A percentile compares a stretch with the other conserved stretches of the same genome.
Conservation (phyloP, 2,888 invertebrate genomes). For the Neoitamus cyanurus region DNA sequence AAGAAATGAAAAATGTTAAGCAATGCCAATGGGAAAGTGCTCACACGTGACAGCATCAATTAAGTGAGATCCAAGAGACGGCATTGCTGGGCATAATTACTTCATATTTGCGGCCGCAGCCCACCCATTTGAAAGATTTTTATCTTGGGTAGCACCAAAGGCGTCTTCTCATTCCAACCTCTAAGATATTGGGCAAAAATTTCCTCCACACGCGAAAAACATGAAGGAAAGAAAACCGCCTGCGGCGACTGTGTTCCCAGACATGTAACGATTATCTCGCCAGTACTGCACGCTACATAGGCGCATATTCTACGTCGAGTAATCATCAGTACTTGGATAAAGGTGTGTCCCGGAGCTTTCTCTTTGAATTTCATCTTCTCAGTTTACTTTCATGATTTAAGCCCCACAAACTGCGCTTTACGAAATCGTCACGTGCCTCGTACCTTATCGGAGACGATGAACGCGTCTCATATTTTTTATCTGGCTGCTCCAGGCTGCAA, state of each 20-base stretch:
- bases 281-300: neutral
- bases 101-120: neutral
- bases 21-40: neutral
- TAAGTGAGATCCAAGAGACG: neutral
- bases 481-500: neutral
- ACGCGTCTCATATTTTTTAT: neutral
- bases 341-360: constrained; percentile 27
- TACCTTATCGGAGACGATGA: neutral
- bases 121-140: neutral
- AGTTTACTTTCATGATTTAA: neutral
- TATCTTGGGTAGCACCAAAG: neutral
- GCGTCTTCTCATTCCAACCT: neutral
- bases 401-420: neutral
- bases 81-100: neutral
- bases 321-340: neutral
- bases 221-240: neutral
- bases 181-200: neutral
- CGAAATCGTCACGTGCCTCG: neutral
- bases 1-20: neutral
- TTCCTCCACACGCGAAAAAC: neutral
- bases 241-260: neutral
- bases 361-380: constrained; percentile 16
- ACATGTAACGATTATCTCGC: neutral
- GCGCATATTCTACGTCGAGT: neutral
- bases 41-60: neutral